These are phyloP conservation scores for Oophaga pumilio DNA, from an alignment of 2,113 vertebrate genomes.

Conservation along the genomic window DNA sequence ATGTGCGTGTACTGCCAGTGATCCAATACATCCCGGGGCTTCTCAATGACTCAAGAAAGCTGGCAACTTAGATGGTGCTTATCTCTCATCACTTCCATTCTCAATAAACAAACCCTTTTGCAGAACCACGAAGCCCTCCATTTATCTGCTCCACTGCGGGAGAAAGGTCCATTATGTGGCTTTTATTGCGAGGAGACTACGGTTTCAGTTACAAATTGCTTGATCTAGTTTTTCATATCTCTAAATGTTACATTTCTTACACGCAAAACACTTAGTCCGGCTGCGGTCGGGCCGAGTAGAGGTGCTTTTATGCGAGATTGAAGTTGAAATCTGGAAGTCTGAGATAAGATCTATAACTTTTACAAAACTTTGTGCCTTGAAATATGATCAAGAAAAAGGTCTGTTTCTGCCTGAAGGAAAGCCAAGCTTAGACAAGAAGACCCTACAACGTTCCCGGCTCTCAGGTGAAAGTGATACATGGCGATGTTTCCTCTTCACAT, in stretches of 20 bases:
- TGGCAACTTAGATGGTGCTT: slow-evolving; percentile 30
- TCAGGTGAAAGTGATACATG: slow-evolving; percentile 34
- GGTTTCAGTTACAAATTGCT: slow-evolving; percentile 39
- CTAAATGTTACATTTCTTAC: slow-evolving; percentile 30
- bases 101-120: slow-evolving; percentile 27
- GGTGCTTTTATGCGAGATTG: slow-evolving; percentile 31
- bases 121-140: neutral
- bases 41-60: neutral
- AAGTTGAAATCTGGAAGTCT: slow-evolving; percentile 42
- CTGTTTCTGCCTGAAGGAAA: neutral
- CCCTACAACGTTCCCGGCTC: neutral
- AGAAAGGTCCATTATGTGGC: slow-evolving; percentile 30
- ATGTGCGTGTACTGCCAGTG: neutral
- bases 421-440: neutral
- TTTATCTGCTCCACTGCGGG: neutral
- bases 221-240: slow-evolving; percentile 16
- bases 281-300: neutral
- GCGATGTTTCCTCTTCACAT: slow-evolving; percentile 27
- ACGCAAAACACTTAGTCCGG: neutral
- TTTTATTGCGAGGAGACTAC: slow-evolving; percentile 14
- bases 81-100: slow-evolving; percentile 42
- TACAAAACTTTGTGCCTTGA: slow-evolving; percentile 55
- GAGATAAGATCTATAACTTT: slow-evolving; percentile 45
- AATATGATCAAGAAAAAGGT: slow-evolving; percentile 32
- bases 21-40: slow-evolving; percentile 26